Base-by-base conservation (phyloP, 1,140 invertebrate species). In the Callitettix versicolor region DNA sequence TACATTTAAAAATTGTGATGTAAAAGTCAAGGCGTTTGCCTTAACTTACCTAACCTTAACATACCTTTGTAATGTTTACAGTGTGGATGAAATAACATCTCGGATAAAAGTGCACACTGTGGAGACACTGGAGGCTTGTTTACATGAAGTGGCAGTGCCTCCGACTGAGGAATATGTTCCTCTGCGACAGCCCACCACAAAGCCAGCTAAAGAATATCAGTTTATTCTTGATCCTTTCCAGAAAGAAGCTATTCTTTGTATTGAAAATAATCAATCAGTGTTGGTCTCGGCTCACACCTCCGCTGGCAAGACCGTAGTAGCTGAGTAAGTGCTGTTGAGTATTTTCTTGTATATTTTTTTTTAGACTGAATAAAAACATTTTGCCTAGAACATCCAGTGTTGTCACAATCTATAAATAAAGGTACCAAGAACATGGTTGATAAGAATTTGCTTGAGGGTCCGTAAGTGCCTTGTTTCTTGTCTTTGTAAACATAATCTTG, bases 271-370 rank as follows among this genome's bases (percentile, higher is more conserved):
- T 67, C 95, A 92, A 65, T 98, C 95, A 18, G 95, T 99, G 9
- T 76, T 99, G 18, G 96, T 99, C 0, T 98, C 95, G 0, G 96
- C 97, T 24, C 97, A 99, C 69, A 99, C 97, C 4, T 99, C 95
- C n/a, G 95, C 97, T 57, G 97, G 97, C 44, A 99, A 99, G 82
- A 99, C 96, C 47, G 96, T 98, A 18, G 93, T 98, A 34, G 96
- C 95, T 30, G 92, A 98, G 87, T 97, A 82, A 79, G 88, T 43
- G 12, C 34, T 34, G 47, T 53, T 15, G 9, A 14, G 41, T 38
- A 43, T 6, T 9, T 7, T n/a, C n/a, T n/a, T n/a, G n/a, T n/a
- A n/a, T n/a, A n/a, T n/a, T n/a, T n/a, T n/a, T n/a, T n/a, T n/a
- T n/a, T n/a, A n/a, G n/a, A n/a, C n/a, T n/a, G n/a, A n/a, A n/a